phyloP scores from a whole-genome alignment of 2,113 vertebrate species.

The Suncus etruscus region DNA sequence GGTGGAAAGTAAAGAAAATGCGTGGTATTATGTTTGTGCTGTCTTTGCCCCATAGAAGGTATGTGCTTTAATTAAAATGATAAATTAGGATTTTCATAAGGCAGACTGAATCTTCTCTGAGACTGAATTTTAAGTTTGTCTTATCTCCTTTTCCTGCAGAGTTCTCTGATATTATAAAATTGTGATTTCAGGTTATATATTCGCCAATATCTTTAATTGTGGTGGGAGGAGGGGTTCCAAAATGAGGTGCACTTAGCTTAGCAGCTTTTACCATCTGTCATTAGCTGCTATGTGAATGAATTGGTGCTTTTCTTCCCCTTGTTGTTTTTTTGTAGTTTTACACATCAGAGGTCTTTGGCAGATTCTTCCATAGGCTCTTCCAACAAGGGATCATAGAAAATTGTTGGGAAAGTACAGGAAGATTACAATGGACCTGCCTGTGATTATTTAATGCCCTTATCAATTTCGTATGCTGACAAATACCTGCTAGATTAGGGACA shows the following conservation, averaged over 20 bases:
- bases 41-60: not conserved
- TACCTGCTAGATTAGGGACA: not conserved
- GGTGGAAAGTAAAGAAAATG: conserved; percentile 47
- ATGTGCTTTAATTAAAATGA: conserved; percentile 55
- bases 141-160: conserved; percentile 15
- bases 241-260: not conserved
- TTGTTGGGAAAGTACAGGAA: not conserved
- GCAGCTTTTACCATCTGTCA: no score
- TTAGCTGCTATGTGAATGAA: no score
- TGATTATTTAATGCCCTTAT: not conserved
- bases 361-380: no score
- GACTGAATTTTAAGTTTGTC: conserved; percentile 19
- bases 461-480: not conserved
- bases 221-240: not conserved
- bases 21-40: not conserved
- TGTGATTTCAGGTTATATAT: conserved; percentile 3
- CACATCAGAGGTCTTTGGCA: no score
- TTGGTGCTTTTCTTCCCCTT: no score
- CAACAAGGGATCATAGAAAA: not conserved
- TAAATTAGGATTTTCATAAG: conserved; percentile 41
- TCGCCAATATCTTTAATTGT: not conserved
- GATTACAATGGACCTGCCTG: not conserved
- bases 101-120: conserved; percentile 6
- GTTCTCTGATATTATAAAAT: conserved; percentile 42
- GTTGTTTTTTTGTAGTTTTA: no score